A percentile compares a stretch with the other conserved stretches of the same genome.
These are phyloP conservation scores for Zalophus californianus DNA, from an alignment of 2,797 vertebrate species.

Conservation along the genomic window DNA sequence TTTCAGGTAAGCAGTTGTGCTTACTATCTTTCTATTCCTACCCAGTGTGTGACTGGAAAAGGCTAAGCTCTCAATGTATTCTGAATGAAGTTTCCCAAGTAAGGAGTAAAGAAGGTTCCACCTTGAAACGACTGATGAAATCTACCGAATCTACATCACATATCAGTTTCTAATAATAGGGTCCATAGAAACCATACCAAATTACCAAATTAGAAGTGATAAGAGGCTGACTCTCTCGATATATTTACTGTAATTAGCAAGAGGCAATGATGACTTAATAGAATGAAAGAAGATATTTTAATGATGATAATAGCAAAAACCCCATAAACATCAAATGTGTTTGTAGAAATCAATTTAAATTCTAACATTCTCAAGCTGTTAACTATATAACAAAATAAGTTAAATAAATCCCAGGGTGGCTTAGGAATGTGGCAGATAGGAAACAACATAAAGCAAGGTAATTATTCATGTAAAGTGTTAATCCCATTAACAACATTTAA, in stretches of 20 bases:
- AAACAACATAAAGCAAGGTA: background rate
- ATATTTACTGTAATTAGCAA: background rate
- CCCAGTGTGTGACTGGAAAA: background rate
- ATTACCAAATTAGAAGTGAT: conserved; percentile 1
- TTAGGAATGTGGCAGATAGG: background rate
- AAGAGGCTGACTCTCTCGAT: background rate
- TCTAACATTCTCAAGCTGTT: background rate
- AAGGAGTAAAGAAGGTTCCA: background rate
- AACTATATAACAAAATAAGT: background rate
- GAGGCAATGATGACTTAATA: background rate
- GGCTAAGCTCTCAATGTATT: background rate
- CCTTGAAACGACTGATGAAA: conserved; percentile 30
- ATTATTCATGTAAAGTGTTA: background rate
- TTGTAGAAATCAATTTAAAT: background rate
- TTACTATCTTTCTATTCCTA: background rate
- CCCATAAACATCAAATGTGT: background rate
- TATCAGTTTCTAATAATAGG: background rate
- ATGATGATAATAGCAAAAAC: background rate
- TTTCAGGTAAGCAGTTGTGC: background rate
- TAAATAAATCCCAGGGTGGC: background rate
- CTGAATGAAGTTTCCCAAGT: conserved; percentile 38
- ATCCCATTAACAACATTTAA: conserved; percentile 5
- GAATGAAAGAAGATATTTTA: conserved; percentile 6
- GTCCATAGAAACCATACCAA: background rate
- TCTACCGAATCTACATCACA: background rate